phyloP scores from a whole-genome alignment of 2,113 vertebrate species.

The Anseranas semipalmata region DNA sequence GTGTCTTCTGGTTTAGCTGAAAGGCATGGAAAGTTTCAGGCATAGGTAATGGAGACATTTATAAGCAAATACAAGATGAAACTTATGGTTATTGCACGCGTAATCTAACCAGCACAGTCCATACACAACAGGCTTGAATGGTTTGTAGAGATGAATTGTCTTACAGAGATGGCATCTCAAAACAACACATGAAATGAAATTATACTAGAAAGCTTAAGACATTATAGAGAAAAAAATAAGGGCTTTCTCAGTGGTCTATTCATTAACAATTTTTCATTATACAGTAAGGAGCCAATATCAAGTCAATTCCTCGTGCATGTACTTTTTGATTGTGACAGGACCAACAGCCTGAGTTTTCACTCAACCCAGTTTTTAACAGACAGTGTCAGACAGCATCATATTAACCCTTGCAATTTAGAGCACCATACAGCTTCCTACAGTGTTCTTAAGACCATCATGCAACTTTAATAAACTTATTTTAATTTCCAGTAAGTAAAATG shows the following conservation, averaged over 20 bases:
- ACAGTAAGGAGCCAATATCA: not conserved
- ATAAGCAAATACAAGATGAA: not conserved
- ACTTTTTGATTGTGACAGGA: not conserved
- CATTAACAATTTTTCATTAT: not conserved
- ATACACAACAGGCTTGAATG: not conserved
- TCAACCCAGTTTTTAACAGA: no score
- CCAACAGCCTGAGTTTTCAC: no score
- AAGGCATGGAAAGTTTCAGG: not conserved
- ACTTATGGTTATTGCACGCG: not conserved
- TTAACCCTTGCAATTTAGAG: not conserved
- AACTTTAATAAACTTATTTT: not conserved
- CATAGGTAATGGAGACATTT: not conserved
- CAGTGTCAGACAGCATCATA: not conserved
- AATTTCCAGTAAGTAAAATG: not conserved
- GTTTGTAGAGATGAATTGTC: not conserved
- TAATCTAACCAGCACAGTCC: not conserved
- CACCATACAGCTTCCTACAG: not conserved
- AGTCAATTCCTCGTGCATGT: not conserved
- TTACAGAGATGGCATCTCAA: not conserved
- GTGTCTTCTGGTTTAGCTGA: not conserved
- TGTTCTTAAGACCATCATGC: no score
- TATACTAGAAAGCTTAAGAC: not conserved
- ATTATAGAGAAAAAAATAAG: not conserved
- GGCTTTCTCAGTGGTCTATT: not conserved
- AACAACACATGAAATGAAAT: not conserved